Evolutionary conservation across 2,888 invertebrate species (phyloP), one percentile per base, ranked within the genome.

Genomic region (Dimorphilus gyrociliatus): DNA sequence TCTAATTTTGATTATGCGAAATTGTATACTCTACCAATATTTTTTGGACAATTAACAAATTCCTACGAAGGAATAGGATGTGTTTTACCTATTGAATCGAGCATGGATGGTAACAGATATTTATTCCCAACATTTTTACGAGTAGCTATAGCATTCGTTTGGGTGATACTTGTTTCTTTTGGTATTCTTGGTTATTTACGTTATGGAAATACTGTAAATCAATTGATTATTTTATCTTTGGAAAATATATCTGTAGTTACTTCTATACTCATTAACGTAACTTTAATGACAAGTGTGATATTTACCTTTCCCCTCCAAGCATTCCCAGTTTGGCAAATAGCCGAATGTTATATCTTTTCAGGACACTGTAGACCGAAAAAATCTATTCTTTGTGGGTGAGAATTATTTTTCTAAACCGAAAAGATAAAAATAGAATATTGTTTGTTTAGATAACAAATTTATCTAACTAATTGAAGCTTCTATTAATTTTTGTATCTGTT

Each of bases 61-160:
- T 44, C 55, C 4, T 58, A 48, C 44, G 58, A 58, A 45, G 58
- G 58, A 24, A 57, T 58, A 28, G 58, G 58, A 19, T 45, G 52
- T 27, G 58, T 59, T n/a, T 45, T 58, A 23, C 56, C 58, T n/a
- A 55, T 59, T 12, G 54, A 59, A 32, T 48, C 52, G 2, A 58
- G 57, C 36, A 59, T 59, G 58, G 53, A 48, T 13, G 55, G 51
- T n/a, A 55, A 53, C 35, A 42, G 52, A 5, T 50, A 54, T 37
- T 44, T 50, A 30, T 57, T 58, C 33, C 33, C 47, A 1, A 19
- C 24, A 7, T 57, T 53, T 36, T 48, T 58, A 1, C 51, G 51
- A 30, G 50, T 44, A 8, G 47, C 50, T 3, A 34, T 58, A 12
- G 25, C 36, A 10, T 32, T 48, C 3, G 45, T 55, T 3, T 37